Conservation (phyloP, 2,888 invertebrate genomes). For the Nymphalis urticae region DNA sequence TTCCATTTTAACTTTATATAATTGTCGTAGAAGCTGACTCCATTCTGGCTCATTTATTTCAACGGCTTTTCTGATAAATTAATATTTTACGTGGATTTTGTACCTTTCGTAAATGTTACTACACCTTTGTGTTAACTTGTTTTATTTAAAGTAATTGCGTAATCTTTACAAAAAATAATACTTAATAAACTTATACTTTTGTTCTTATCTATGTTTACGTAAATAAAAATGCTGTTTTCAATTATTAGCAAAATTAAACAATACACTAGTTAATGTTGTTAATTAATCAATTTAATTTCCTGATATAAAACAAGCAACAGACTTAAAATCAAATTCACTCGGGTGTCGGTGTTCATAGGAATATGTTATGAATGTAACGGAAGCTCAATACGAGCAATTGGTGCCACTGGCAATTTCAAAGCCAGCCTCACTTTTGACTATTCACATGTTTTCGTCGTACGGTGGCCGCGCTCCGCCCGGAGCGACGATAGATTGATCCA, state of each 20-base stretch:
- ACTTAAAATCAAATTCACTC: neutral
- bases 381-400: slow-evolving; percentile 17
- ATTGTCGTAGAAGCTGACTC: slow-evolving; percentile 41
- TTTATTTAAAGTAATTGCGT: neutral
- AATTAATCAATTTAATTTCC: no score
- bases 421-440: slow-evolving; percentile 18
- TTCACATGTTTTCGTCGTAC: slow-evolving; percentile 12
- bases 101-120: neutral
- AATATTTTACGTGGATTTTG: slow-evolving; percentile 8
- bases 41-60: slow-evolving; percentile 28
- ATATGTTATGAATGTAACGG: slow-evolving; percentile 5
- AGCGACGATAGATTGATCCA: slow-evolving; percentile 8
- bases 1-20: slow-evolving; percentile 53
- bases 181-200: no score
- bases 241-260: no score
- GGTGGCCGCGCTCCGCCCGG: slow-evolving; percentile 2
- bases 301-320: no score
- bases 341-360: neutral
- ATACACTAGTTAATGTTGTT: no score
- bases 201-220: no score
- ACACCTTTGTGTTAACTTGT: neutral
- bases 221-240: no score
- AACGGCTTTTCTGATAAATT: slow-evolving; percentile 25
- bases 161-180: no score
- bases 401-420: slow-evolving; percentile 21